Conservation (phyloP, 37 sponge, comb jelly and placozoan species). For the Cliona cf. orientalis region DNA sequence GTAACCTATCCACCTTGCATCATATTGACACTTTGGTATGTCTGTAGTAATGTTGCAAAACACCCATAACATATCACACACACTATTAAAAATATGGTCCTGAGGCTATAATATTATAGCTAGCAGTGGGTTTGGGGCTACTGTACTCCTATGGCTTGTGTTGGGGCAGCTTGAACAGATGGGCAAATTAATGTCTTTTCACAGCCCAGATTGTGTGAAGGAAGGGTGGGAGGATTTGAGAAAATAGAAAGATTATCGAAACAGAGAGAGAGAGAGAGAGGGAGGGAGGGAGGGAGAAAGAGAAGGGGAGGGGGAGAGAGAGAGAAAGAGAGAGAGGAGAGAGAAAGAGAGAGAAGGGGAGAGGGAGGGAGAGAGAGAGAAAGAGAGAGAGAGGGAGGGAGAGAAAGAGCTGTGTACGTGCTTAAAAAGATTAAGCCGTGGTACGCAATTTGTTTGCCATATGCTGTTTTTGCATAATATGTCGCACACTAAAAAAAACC, state of each 20-base stretch:
- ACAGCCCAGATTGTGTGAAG: not conserved
- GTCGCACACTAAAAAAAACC: not conserved
- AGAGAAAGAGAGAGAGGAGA: not conserved
- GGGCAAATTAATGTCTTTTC: not conserved
- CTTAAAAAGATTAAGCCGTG: not conserved
- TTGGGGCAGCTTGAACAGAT: too few species aligned
- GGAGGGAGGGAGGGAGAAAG: slow-evolving; percentile 5
- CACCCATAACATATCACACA: too few species aligned
- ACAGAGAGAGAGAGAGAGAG: not conserved
- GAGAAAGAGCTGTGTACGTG: not conserved
- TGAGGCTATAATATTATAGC: too few species aligned
- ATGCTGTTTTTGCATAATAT: not conserved
- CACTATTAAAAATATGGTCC: too few species aligned
- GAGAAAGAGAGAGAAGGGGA: not conserved
- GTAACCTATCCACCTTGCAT: too few species aligned
- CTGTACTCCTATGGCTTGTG: too few species aligned
- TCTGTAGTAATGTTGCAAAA: too few species aligned
- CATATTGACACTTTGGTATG: too few species aligned
- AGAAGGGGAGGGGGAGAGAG: not conserved
- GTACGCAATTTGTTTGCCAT: not conserved
- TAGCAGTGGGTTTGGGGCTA: too few species aligned
- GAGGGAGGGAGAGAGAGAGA: not conserved
- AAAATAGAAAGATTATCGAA: not conserved
- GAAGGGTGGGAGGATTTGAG: slow-evolving; percentile 4
- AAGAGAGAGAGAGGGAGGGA: not conserved